Conservation (phyloP, 2,888 invertebrate genomes). For the Pollenia labialis region DNA sequence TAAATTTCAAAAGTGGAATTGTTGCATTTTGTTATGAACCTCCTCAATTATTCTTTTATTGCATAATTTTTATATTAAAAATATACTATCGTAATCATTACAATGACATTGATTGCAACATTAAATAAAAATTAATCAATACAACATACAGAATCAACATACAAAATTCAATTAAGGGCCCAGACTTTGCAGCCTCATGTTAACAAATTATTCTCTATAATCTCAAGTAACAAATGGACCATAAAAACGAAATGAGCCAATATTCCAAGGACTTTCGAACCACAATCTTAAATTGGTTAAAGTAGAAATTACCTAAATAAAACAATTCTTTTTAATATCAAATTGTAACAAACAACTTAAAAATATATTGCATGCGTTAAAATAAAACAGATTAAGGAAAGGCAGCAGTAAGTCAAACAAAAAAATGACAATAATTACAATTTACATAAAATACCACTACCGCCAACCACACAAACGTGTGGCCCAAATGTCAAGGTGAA, state of each 20-base stretch:
- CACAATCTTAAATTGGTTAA: too few relatives aligned
- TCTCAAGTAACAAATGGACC: neutral
- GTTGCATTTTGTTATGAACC: too few relatives aligned
- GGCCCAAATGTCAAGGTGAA: conserved; percentile 54
- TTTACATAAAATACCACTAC: conserved; percentile 12
- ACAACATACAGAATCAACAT: neutral
- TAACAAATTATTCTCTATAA: conserved; percentile 7
- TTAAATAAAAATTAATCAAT: neutral
- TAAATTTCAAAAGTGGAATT: too few relatives aligned
- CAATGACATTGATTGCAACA: conserved; percentile 10
- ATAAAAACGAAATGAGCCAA: neutral
- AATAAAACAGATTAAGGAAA: too few relatives aligned
- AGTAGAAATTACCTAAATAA: too few relatives aligned
- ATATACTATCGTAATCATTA: too few relatives aligned
- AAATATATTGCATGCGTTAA: too few relatives aligned
- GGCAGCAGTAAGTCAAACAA: neutral
- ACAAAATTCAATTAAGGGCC: conserved; percentile 1
- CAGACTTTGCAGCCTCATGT: neutral
- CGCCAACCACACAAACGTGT: neutral
- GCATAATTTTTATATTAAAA: too few relatives aligned
- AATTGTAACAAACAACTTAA: too few relatives aligned
- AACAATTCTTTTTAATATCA: too few relatives aligned
- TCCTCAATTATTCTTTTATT: too few relatives aligned
- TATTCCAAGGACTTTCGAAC: neutral
- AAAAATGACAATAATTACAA: conserved; percentile 21